Conservation (phyloP, 2,113 vertebrate genomes). For the Drymodes brunneopygia region DNA sequence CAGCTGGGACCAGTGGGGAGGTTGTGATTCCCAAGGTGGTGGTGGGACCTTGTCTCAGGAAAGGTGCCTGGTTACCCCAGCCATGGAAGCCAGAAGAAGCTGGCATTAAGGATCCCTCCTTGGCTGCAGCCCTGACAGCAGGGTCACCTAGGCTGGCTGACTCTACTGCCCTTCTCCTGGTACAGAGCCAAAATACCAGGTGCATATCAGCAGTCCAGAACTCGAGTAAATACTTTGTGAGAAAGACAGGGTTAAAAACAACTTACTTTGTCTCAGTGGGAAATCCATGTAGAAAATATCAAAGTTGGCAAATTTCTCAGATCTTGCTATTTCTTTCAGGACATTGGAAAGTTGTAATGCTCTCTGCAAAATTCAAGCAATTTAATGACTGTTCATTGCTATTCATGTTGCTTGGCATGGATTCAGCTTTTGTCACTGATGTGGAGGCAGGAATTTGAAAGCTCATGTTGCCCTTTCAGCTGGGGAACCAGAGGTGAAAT, state of each 20-base stretch:
- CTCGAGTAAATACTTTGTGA: neutral
- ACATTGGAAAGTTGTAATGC: slow-evolving; percentile 72
- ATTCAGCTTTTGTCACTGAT: neutral
- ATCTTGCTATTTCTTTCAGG: slow-evolving; percentile 64
- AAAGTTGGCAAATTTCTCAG: slow-evolving; percentile 70
- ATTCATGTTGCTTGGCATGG: neutral
- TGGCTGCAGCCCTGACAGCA: neutral
- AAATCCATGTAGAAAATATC: slow-evolving; percentile 73
- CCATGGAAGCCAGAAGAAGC: neutral
- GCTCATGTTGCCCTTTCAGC: neutral
- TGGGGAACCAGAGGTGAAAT: neutral
- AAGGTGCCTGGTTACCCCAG: neutral
- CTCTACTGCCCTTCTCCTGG: neutral
- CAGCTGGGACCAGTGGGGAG: fast-evolving
- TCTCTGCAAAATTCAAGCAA: slow-evolving; percentile 42
- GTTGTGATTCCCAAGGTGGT: neutral
- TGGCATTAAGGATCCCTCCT: neutral
- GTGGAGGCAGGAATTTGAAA: neutral
- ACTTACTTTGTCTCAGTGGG: slow-evolving; percentile 73
- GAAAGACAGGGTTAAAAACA: neutral
- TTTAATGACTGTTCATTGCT: neutral
- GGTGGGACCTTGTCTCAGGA: neutral
- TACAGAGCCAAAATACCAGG: neutral
- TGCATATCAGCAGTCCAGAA: neutral
- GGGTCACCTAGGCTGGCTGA: neutral